phyloP scores from a whole-genome alignment of 2,797 vertebrate species.

The Ctenopoma kingsleyae region DNA sequence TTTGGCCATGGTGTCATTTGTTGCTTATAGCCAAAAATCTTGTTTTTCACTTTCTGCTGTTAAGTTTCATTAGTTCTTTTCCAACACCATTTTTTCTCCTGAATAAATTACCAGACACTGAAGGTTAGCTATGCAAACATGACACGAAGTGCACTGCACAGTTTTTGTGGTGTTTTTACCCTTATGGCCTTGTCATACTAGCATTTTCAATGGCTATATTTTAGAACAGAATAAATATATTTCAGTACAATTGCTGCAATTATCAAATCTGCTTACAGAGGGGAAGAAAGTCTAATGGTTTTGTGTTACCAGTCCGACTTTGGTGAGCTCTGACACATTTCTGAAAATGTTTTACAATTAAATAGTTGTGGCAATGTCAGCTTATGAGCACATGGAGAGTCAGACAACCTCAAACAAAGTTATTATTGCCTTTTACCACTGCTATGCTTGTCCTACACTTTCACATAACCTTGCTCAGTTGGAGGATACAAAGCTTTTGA shows the following conservation, averaged over 20 bases:
- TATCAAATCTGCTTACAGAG: neutral
- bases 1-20: neutral
- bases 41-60: no score
- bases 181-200: neutral
- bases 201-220: neutral
- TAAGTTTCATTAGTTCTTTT: no score
- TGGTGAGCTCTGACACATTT: neutral
- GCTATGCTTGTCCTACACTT: neutral
- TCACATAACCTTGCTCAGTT: neutral
- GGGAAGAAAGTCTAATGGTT: neutral
- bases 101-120: neutral
- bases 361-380: slow-evolving; percentile 1
- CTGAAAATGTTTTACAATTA: neutral
- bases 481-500: neutral
- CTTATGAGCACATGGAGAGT: neutral
- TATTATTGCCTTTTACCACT: neutral
- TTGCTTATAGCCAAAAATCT: neutral
- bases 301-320: slow-evolving; percentile 1
- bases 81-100: neutral
- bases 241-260: neutral
- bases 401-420: neutral
- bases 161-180: neutral
- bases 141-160: neutral
- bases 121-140: neutral
- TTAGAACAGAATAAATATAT: neutral